Conservation (phyloP, 2,888 invertebrate species). For the Strigamia maritima region DNA sequence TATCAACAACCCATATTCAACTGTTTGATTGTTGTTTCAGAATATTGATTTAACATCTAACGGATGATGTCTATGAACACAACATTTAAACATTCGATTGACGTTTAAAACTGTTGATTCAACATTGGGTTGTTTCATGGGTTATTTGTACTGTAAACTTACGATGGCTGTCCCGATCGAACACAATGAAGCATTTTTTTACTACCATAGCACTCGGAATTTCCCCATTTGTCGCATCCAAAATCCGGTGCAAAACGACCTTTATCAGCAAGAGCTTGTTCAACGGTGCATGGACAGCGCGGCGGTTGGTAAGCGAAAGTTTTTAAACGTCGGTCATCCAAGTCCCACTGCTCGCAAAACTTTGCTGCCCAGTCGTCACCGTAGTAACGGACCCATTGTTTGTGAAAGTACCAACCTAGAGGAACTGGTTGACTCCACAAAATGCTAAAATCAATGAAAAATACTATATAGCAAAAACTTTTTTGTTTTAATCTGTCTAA, state of each 20-base stretch:
- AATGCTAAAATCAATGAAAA: slow-evolving; percentile 53
- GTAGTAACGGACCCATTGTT: slow-evolving; percentile 78
- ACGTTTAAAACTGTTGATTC: too few relatives aligned
- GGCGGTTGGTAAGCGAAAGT: slow-evolving; percentile 74
- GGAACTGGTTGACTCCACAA: slow-evolving; percentile 92
- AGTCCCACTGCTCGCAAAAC: slow-evolving; percentile 87
- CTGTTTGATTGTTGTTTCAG: too few relatives aligned
- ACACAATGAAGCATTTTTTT: slow-evolving; percentile 90
- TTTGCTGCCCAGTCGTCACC: slow-evolving; percentile 78
- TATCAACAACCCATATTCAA: too few relatives aligned
- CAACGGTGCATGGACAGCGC: slow-evolving; percentile 82
- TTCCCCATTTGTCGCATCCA: slow-evolving; percentile 86
- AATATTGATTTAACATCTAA: too few relatives aligned
- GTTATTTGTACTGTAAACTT: slow-evolving; percentile 53
- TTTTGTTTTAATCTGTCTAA: background rate
- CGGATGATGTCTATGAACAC: too few relatives aligned
- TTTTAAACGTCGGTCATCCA: slow-evolving; percentile 73
- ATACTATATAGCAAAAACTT: background rate
- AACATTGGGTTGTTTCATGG: too few relatives aligned
- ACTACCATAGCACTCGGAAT: slow-evolving; percentile 78
- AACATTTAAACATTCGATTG: too few relatives aligned
- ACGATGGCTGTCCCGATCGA: slow-evolving; percentile 85
- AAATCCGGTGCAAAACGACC: slow-evolving; percentile 88
- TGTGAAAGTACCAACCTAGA: slow-evolving; percentile 84
- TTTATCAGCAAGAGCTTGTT: slow-evolving; percentile 86